These are phyloP conservation scores for Cinclus mexicanus DNA, from an alignment of 2,113 vertebrate species.

Conservation along the genomic window DNA sequence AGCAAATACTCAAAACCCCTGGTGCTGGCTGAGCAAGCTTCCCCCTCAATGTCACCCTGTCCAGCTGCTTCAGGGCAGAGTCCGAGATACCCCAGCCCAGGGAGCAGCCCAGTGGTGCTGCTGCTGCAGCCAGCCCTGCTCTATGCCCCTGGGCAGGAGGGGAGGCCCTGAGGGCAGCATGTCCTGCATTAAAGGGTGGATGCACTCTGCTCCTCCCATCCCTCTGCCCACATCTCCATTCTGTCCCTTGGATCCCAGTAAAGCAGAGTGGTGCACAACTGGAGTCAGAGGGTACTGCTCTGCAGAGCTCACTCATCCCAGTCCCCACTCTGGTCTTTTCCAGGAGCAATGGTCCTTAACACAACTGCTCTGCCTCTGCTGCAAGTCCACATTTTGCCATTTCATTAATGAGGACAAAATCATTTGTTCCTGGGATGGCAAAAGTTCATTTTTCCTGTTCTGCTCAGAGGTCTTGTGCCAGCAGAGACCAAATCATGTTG, in stretches of 20 bases:
- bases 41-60: background rate
- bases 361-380: background rate
- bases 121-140: background rate
- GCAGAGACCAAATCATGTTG: background rate
- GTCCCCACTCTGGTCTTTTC: rapidly evolving
- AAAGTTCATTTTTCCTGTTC: background rate
- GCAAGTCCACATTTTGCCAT: background rate
- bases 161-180: background rate
- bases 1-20: background rate
- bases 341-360: background rate
- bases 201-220: background rate
- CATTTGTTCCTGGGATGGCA: background rate
- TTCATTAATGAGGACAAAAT: background rate
- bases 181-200: background rate
- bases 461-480: background rate
- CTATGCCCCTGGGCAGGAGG: background rate
- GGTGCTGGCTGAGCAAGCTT: background rate
- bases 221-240: background rate
- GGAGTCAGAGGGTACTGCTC: background rate
- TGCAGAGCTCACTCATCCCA: background rate
- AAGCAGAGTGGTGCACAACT: background rate
- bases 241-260: background rate
- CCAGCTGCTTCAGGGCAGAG: background rate
- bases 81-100: rapidly evolving
- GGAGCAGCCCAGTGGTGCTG: background rate